These are phyloP conservation scores for Natator depressus DNA, from an alignment of 2,113 vertebrate species.

Conservation along the genomic window DNA sequence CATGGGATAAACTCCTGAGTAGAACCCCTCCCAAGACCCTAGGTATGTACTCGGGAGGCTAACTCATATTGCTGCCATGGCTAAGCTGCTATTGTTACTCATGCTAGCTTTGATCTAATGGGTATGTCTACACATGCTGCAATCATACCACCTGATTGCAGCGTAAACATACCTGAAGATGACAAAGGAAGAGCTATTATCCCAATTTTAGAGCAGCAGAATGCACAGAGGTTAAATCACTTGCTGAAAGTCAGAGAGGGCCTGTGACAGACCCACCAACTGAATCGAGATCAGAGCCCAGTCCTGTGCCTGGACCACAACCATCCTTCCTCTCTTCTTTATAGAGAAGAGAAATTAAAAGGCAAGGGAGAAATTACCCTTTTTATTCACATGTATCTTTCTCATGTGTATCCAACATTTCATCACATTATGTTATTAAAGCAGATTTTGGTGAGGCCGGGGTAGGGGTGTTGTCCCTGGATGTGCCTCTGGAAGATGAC, in stretches of 20 bases:
- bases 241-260: not conserved
- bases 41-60: not conserved
- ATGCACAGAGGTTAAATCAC: not conserved
- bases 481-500: not conserved
- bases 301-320: too few relatives aligned
- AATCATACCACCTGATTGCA: not conserved
- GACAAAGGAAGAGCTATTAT: not conserved
- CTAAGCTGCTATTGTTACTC: not conserved
- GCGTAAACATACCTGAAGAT: not conserved
- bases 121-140: not conserved
- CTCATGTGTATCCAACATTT: not conserved
- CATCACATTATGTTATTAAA: not conserved
- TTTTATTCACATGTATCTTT: not conserved
- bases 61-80: not conserved
- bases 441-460: not conserved
- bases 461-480: not conserved
- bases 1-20: not conserved
- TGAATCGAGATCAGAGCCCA: too few relatives aligned
- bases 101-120: not conserved
- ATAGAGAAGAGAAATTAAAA: not conserved
- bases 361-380: not conserved
- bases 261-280: too few relatives aligned
- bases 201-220: not conserved
- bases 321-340: not conserved
- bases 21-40: not conserved